Conservation (phyloP, 2,113 vertebrate genomes). For the Brachionichthys hirsutus region DNA sequence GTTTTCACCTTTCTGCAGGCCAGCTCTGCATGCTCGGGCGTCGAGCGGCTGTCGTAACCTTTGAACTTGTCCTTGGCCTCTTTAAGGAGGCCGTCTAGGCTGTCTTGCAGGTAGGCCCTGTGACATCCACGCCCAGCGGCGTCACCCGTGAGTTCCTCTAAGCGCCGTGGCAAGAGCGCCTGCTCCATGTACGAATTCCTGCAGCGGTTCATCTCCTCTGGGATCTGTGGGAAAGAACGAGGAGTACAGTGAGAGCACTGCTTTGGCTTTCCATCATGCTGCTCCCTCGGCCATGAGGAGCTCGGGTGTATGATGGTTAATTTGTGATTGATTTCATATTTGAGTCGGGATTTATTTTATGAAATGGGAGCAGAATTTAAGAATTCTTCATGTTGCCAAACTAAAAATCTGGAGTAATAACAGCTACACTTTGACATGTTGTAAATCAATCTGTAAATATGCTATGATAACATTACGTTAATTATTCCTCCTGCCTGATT, state of each 20-base stretch:
- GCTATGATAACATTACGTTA: background rate
- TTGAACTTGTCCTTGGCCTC: slow-evolving; percentile 96
- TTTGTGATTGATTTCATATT: too few species aligned
- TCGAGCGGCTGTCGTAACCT: slow-evolving; percentile 90
- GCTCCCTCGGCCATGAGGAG: background rate
- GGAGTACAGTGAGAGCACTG: background rate
- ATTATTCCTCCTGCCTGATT: background rate
- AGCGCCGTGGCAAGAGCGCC: slow-evolving; percentile 79
- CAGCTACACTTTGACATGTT: too few species aligned
- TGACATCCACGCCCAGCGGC: slow-evolving; percentile 70
- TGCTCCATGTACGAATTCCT: slow-evolving; percentile 90
- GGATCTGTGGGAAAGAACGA: slow-evolving; percentile 78
- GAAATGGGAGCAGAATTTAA: too few species aligned
- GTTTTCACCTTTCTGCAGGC: slow-evolving; percentile 89
- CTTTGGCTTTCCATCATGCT: background rate
- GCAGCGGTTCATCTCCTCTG: slow-evolving; percentile 88
- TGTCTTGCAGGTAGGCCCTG: slow-evolving; percentile 80
- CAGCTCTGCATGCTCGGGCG: slow-evolving; percentile 86
- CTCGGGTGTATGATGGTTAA: background rate
- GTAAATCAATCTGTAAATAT: too few species aligned
- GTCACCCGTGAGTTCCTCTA: slow-evolving; percentile 86
- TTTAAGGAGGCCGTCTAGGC: slow-evolving; percentile 90
- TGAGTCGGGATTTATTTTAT: too few species aligned
- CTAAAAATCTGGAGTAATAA: too few species aligned
- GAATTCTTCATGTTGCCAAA: too few species aligned